Percentiles rank a stretch among this genome's conserved stretches.
Evolutionary conservation across 2,888 invertebrate genomes (phyloP).

Genomic region (Pollenia labialis): DNA sequence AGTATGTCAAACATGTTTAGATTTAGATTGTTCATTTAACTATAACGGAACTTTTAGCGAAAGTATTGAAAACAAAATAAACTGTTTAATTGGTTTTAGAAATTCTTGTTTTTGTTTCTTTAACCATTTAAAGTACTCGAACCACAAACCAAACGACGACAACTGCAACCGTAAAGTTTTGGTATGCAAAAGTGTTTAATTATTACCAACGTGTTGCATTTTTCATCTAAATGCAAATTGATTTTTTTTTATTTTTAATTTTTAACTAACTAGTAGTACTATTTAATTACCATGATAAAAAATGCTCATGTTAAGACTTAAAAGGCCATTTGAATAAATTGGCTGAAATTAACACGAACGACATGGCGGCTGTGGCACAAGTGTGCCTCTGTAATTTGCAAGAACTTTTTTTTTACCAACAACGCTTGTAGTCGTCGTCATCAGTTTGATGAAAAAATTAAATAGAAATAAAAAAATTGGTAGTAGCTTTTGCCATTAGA

Average conservation of each 20-base stretch:
- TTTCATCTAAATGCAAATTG: slow-evolving; percentile 53
- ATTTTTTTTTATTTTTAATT: not conserved
- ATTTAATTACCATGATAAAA: slow-evolving; percentile 47
- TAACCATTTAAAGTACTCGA: slow-evolving; percentile 7
- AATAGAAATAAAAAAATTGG: slow-evolving; percentile 6
- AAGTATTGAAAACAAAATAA: slow-evolving; percentile 11
- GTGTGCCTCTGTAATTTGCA: slow-evolving; percentile 49
- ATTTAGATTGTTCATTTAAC: not conserved
- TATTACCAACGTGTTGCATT: slow-evolving; percentile 28
- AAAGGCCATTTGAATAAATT: slow-evolving; percentile 63
- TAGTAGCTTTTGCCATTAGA: slow-evolving; percentile 37
- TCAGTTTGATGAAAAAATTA: not conserved
- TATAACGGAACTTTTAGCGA: slow-evolving; percentile 22
- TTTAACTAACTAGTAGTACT: not conserved
- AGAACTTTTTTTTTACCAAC: slow-evolving; percentile 8
- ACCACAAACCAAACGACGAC: no score
- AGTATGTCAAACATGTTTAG: not conserved
- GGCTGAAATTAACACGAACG: slow-evolving; percentile 53
- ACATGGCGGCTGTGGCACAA: slow-evolving; percentile 13
- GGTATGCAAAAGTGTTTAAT: slow-evolving; percentile 32
- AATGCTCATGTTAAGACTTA: slow-evolving; percentile 47
- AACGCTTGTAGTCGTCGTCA: not conserved
- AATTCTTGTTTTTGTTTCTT: slow-evolving; percentile 26
- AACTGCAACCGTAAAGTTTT: not conserved
- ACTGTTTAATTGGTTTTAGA: slow-evolving; percentile 15